These are phyloP conservation scores for Pandemis heparana DNA, from an alignment of 2,888 invertebrate species.

Conservation along the genomic window DNA sequence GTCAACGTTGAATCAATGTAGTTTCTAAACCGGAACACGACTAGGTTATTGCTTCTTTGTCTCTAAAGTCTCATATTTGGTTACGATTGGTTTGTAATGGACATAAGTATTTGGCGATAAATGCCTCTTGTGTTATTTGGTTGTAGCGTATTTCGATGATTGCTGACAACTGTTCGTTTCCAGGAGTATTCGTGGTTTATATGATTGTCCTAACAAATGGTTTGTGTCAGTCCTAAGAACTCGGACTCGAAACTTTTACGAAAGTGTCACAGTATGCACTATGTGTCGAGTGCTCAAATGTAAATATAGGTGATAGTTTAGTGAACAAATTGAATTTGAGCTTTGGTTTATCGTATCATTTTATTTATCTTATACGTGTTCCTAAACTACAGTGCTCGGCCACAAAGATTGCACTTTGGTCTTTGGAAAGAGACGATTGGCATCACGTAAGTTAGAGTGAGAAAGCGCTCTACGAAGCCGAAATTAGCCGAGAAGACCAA, in stretches of 20 bases:
- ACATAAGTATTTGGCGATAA: background rate
- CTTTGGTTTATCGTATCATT: conserved; percentile 46
- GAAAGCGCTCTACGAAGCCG: no score
- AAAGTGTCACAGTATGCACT: conserved; percentile 83
- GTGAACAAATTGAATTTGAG: conserved; percentile 44
- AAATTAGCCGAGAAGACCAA: no score
- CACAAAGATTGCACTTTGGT: no score
- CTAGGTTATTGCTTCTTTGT: background rate
- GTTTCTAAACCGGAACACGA: background rate
- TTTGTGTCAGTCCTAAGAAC: conserved; percentile 29
- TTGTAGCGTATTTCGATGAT: background rate
- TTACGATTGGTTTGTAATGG: background rate
- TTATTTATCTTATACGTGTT: conserved; percentile 44
- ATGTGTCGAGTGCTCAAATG: conserved; percentile 81
- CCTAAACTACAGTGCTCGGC: conserved; percentile 18
- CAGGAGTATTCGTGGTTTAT: background rate
- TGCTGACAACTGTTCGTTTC: background rate
- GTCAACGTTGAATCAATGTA: background rate
- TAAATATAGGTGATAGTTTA: conserved; percentile 58
- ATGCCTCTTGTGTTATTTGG: background rate
- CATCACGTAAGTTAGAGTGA: no score
- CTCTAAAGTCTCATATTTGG: background rate
- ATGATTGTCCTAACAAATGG: conserved; percentile 23
- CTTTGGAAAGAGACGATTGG: no score
- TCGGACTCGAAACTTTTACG: conserved; percentile 78